Percentiles rank a stretch among this genome's conserved stretches.
Conservation (phyloP, 1,140 invertebrate species). For the Magallana gigas region DNA sequence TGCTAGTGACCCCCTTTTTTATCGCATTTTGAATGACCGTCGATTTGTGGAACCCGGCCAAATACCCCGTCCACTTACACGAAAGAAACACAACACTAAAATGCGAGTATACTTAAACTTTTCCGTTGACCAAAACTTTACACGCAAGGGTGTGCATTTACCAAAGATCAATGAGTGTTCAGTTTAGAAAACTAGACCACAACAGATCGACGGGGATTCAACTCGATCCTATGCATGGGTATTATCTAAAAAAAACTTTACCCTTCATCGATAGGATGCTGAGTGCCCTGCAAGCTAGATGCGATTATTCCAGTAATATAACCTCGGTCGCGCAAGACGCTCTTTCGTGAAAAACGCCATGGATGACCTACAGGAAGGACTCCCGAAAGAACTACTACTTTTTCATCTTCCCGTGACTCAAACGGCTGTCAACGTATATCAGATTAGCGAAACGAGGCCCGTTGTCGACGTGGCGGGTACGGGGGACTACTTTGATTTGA, state of each 20-base stretch:
- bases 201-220: no score
- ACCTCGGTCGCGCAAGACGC: no score
- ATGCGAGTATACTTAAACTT: not conserved
- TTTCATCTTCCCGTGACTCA: constrained; percentile 6
- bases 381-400: constrained; percentile 10
- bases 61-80: no score
- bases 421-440: constrained; percentile 2
- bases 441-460: not conserved
- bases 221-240: no score
- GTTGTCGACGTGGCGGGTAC: not conserved
- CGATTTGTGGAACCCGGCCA: not conserved
- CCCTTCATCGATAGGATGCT: no score
- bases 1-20: not conserved
- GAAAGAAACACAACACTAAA: not conserved
- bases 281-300: no score
- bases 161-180: not conserved
- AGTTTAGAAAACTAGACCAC: not conserved
- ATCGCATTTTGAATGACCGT: not conserved
- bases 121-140: not conserved
- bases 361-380: not conserved
- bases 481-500: constrained; percentile 17
- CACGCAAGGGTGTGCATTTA: not conserved
- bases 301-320: no score
- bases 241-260: no score
- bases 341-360: no score